Evolutionary conservation across 2,113 vertebrate genomes (phyloP).

Genomic region (Phyllostomus discolor): DNA sequence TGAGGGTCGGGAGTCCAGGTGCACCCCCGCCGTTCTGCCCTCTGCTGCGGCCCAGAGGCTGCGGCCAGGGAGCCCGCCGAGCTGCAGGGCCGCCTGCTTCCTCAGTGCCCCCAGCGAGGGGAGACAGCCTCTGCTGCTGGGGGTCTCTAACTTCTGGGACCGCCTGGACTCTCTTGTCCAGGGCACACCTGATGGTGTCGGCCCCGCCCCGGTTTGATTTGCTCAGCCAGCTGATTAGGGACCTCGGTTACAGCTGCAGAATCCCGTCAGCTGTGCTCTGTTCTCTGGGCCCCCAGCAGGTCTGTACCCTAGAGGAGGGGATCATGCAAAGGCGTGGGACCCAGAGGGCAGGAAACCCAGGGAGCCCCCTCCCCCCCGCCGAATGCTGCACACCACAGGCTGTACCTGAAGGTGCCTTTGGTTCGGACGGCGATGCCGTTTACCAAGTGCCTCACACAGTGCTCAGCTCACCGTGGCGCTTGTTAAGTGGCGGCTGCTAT

Average conservation of each 20-base stretch:
- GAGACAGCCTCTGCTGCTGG: neutral
- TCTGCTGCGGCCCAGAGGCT: neutral
- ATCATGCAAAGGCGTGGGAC: neutral
- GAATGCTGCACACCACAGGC: neutral
- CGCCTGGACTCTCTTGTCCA: neutral
- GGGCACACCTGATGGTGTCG: neutral
- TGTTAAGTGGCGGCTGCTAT: neutral
- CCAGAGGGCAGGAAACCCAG: neutral
- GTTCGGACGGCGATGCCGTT: neutral
- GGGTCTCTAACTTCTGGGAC: neutral
- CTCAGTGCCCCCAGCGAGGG: neutral
- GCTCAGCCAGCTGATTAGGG: neutral
- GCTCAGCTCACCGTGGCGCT: neutral
- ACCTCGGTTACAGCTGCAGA: neutral
- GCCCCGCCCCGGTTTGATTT: neutral
- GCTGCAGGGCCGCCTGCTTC: neutral
- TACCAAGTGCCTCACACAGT: neutral
- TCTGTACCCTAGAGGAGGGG: neutral
- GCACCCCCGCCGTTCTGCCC: accelerated
- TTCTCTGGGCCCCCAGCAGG: neutral
- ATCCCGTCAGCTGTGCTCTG: neutral
- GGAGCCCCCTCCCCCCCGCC: neutral
- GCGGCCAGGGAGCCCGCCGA: neutral
- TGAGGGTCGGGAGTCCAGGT: neutral
- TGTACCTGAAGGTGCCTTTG: neutral